These are phyloP conservation scores for Thereva unica DNA, from an alignment of 2,888 invertebrate genomes.

Conservation along the genomic window DNA sequence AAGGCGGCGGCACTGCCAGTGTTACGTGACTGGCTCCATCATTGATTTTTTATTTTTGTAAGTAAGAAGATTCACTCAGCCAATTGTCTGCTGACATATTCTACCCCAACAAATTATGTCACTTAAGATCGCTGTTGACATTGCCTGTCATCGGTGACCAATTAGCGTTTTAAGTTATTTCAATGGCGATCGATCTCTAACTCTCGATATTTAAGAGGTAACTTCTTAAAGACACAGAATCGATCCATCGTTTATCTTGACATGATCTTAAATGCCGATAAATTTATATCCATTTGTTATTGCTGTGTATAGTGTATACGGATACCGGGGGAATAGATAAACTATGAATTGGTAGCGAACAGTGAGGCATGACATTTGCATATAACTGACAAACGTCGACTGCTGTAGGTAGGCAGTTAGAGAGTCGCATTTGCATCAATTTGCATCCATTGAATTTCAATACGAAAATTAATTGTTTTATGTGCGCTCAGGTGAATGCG, in stretches of 20 bases:
- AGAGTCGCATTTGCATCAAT: constrained; percentile 35
- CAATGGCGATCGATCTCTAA: constrained; percentile 31
- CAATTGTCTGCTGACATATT: constrained; percentile 24
- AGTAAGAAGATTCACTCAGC: constrained; percentile 27
- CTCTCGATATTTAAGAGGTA: constrained; percentile 5
- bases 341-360: constrained; percentile 12
- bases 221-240: constrained; percentile 21
- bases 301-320: constrained; percentile 11
- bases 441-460: constrained; percentile 38
- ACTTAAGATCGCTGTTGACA: constrained; percentile 33
- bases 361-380: constrained; percentile 21
- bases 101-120: constrained; percentile 35
- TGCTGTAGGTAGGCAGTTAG: constrained; percentile 32
- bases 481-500: constrained; percentile 18
- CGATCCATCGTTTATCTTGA: constrained; percentile 51
- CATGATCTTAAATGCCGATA: constrained; percentile 49
- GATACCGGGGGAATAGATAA: constrained; percentile 19
- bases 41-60: constrained; percentile 10
- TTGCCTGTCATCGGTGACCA: constrained; percentile 39
- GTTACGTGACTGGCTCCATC: no score
- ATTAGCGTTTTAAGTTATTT: constrained; percentile 40
- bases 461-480: constrained; percentile 36
- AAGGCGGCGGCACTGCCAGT: no score
- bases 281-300: constrained; percentile 44
- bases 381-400: constrained; percentile 17